Conservation (phyloP, 2,113 vertebrate species). For the Cyanoliseus patagonus region DNA sequence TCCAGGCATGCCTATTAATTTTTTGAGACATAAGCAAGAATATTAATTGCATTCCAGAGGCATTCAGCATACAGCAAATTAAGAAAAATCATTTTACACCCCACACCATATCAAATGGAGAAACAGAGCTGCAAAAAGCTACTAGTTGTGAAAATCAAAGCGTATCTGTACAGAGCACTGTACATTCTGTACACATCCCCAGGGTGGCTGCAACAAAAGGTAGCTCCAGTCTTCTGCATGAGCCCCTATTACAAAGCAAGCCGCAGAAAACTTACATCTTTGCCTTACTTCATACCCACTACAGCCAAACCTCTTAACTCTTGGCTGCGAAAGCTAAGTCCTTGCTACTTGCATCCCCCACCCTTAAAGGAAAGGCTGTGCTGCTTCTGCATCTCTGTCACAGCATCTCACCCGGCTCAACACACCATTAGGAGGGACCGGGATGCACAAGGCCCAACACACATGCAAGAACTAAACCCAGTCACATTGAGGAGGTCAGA, state of each 20-base stretch:
- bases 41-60: background rate
- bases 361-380: background rate
- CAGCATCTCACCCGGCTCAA: background rate
- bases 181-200: background rate
- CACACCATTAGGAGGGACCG: background rate
- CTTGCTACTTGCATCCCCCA: constrained; percentile 33
- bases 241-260: background rate
- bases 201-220: background rate
- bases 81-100: background rate
- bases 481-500: constrained; percentile 7
- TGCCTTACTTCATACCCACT: background rate
- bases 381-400: constrained; percentile 7
- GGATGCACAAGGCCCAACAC: background rate
- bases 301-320: background rate
- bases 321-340: background rate
- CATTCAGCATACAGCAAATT: background rate
- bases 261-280: background rate
- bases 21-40: background rate
- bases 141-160: background rate
- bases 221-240: background rate
- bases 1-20: background rate
- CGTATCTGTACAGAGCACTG: background rate
- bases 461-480: background rate
- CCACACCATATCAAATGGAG: fast-evolving
- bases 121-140: background rate